Evolutionary conservation across 2,113 vertebrate genomes (phyloP).

Genomic region (Pyxicephalus adspersus): DNA sequence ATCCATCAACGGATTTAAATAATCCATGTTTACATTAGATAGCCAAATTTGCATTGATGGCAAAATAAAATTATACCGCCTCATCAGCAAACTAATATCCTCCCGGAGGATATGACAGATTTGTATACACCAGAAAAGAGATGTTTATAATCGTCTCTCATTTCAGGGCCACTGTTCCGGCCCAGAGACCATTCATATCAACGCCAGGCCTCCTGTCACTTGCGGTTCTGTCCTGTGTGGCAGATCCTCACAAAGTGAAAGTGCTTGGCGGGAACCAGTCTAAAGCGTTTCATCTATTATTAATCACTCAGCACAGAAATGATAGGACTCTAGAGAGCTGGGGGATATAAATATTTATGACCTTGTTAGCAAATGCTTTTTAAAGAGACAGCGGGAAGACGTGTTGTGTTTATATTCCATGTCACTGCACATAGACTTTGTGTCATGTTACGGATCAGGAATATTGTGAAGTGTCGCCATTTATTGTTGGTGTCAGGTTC

Average conservation of each 20-base stretch:
- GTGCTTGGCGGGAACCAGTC: slow-evolving; percentile 74
- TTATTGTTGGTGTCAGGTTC: slow-evolving; percentile 57
- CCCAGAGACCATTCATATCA: slow-evolving; percentile 8
- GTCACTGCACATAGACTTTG: slow-evolving; percentile 60
- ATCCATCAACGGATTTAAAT: too few species aligned
- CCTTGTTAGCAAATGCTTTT: slow-evolving; percentile 69
- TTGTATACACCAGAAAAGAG: too few species aligned
- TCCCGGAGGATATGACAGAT: too few species aligned
- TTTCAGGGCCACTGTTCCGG: slow-evolving; percentile 10
- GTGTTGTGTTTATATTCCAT: slow-evolving; percentile 65
- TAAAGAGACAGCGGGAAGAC: slow-evolving; percentile 58
- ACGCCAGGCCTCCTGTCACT: slow-evolving; percentile 47
- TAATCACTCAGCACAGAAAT: slow-evolving; percentile 77
- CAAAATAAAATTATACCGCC: too few species aligned
- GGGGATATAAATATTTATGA: slow-evolving; percentile 79
- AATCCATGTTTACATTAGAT: too few species aligned
- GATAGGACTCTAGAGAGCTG: slow-evolving; percentile 71
- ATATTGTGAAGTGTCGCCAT: slow-evolving; percentile 57
- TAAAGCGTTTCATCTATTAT: slow-evolving; percentile 83
- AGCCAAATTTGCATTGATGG: too few species aligned
- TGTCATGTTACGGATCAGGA: slow-evolving; percentile 63
- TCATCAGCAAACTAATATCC: too few species aligned
- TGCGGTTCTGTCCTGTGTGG: slow-evolving; percentile 57
- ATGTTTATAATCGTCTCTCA: background rate
- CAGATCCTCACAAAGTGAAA: slow-evolving; percentile 69